A percentile compares a stretch with the other conserved stretches of the same genome.
Evolutionary conservation across 2,113 vertebrate species (phyloP).

Genomic region (Caretta caretta): DNA sequence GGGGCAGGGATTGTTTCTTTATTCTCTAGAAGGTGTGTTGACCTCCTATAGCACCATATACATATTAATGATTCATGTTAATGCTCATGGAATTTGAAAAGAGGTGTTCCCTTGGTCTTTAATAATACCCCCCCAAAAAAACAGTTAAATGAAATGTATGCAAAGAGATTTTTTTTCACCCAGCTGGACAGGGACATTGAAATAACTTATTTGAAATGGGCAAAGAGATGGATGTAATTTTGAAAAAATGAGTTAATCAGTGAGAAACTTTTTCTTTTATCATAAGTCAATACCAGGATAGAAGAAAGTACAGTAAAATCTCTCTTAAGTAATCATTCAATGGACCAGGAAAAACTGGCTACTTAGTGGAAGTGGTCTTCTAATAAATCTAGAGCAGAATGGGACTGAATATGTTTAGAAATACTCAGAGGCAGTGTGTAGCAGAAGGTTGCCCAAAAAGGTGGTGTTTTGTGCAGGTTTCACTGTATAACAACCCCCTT

Average conservation of each 20-base stretch:
- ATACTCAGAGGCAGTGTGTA: not conserved
- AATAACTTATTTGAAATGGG: constrained; percentile 61
- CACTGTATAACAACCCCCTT: not conserved
- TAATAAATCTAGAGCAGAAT: constrained; percentile 10
- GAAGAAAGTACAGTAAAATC: constrained; percentile 60
- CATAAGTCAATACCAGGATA: constrained; percentile 55
- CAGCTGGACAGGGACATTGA: constrained; percentile 57
- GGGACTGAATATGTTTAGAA: not conserved
- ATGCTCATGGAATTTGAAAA: not conserved
- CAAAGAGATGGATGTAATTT: constrained; percentile 48
- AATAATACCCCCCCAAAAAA: not conserved
- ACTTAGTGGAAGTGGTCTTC: not conserved
- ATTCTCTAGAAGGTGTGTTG: not conserved
- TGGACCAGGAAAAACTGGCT: constrained; percentile 39
- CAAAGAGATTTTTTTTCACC: constrained; percentile 58
- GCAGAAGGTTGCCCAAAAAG: not conserved
- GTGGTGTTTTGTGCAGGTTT: not conserved
- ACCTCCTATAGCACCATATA: not conserved
- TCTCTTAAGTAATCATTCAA: constrained; percentile 38
- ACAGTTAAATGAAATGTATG: constrained; percentile 34
- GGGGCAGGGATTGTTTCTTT: not conserved
- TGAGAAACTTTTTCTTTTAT: constrained; percentile 66
- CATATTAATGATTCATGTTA: not conserved
- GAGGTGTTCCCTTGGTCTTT: constrained; percentile 2
- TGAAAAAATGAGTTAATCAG: constrained; percentile 54